Evolutionary conservation across 2,797 vertebrate species (phyloP).

Genomic region (Bucorvus abyssinicus): DNA sequence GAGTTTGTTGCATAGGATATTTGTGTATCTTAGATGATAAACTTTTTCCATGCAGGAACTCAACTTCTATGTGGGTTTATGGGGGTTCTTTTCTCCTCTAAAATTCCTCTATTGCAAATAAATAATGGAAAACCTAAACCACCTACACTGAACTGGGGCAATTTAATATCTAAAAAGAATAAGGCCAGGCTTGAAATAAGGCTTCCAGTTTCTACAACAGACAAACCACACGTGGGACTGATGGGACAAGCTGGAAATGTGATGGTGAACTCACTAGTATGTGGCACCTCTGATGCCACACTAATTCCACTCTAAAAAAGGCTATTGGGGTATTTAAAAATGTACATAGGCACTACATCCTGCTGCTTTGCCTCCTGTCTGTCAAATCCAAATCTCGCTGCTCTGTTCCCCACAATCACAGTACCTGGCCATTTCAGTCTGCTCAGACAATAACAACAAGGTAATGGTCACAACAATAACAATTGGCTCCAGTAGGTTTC

Average conservation of each 20-base stretch:
- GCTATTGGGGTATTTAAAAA: not conserved
- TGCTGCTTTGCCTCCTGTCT: not conserved
- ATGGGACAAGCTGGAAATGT: not conserved
- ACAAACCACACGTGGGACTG: not conserved
- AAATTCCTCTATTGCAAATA: not conserved
- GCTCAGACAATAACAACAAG: not conserved
- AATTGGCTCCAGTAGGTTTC: not conserved
- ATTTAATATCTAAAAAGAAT: not conserved
- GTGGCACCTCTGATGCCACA: not conserved
- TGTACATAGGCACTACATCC: not conserved
- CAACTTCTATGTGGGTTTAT: not conserved
- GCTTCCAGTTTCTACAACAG: not conserved
- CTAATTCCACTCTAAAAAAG: not conserved
- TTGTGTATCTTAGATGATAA: not conserved
- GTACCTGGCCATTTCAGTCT: not conserved
- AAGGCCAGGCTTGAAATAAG: not conserved
- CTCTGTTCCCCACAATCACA: not conserved
- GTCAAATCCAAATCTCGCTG: not conserved
- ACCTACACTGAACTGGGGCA: not conserved
- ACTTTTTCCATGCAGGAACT: not conserved
- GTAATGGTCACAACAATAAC: not conserved
- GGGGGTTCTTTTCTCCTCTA: not conserved
- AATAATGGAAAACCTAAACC: not conserved
- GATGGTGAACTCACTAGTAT: not conserved
- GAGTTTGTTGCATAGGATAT: not conserved